Percentiles rank a stretch among this genome's conserved stretches.
Evolutionary conservation across 2,797 vertebrate species (phyloP).

Genomic region (Gobionotothen gibberifrons): DNA sequence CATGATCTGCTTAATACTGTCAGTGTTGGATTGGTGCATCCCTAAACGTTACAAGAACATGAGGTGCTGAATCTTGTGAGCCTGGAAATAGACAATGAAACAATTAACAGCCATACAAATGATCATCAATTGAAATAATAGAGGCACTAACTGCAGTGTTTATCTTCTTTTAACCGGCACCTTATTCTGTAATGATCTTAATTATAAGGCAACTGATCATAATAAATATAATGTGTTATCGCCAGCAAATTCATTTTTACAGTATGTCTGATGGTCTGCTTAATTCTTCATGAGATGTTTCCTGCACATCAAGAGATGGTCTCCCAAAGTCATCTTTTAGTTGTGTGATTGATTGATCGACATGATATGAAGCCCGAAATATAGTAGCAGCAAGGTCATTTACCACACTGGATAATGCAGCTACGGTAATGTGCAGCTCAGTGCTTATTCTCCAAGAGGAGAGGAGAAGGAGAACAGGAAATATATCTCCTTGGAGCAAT

Average conservation of each 20-base stretch:
- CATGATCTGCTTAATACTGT: constrained; percentile 17
- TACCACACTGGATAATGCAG: constrained; percentile 53
- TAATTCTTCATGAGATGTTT: constrained; percentile 23
- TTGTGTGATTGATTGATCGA: constrained; percentile 15
- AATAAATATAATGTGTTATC: constrained; percentile 17
- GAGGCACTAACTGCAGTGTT: constrained; percentile 34
- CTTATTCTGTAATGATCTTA: constrained; percentile 34
- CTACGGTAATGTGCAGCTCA: constrained; percentile 64
- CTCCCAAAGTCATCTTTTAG: constrained; percentile 10
- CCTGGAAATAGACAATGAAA: neutral
- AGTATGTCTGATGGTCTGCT: constrained; percentile 16
- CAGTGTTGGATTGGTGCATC: neutral
- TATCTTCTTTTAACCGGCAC: constrained; percentile 17
- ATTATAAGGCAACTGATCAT: constrained; percentile 15
- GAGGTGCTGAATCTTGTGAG: neutral
- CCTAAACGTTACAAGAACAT: constrained; percentile 1
- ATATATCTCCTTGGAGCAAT: constrained; percentile 32
- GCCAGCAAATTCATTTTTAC: constrained; percentile 21
- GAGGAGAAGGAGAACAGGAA: constrained; percentile 44
- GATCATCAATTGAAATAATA: constrained; percentile 11
- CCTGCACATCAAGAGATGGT: constrained; percentile 8
- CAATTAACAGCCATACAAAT: neutral
- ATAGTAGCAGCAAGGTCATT: constrained; percentile 69
- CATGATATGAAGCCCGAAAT: constrained; percentile 43
- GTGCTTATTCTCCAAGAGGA: constrained; percentile 37